These are phyloP conservation scores for Aratinga solstitialis DNA, from an alignment of 2,797 vertebrate genomes.

Conservation along the genomic window DNA sequence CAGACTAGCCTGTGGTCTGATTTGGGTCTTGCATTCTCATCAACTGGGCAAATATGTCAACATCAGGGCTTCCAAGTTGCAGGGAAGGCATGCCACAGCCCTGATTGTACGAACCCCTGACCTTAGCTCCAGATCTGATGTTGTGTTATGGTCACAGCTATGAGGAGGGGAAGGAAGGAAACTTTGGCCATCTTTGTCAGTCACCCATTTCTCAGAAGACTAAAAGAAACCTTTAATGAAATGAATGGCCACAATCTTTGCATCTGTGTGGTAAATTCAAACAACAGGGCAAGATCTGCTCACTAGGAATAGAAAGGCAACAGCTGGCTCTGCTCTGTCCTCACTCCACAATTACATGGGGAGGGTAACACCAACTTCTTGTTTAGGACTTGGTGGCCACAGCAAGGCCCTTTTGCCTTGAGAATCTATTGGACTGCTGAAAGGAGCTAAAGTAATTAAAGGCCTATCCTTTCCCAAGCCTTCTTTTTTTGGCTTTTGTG, in stretches of 20 bases:
- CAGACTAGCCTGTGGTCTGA: background rate
- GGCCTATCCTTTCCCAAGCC: background rate
- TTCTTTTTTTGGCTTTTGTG: background rate
- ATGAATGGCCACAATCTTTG: background rate
- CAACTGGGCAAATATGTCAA: background rate
- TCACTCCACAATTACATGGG: background rate
- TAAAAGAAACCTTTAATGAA: background rate
- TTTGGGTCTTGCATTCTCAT: background rate
- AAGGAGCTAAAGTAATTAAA: conserved; percentile 22
- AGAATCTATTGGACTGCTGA: background rate
- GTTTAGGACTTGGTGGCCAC: background rate
- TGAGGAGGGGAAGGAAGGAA: background rate
- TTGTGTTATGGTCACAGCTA: background rate
- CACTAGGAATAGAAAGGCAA: background rate
- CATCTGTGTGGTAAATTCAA: background rate
- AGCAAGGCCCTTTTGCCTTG: background rate
- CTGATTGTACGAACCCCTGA: background rate
- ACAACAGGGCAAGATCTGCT: background rate
- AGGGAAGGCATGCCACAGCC: background rate
- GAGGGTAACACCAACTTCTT: background rate
- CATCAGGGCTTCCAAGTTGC: background rate
- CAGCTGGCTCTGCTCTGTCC: background rate
- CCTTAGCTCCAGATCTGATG: background rate
- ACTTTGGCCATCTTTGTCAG: background rate
- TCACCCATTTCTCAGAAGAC: background rate